phyloP scores from a whole-genome alignment of 2,888 invertebrate genomes.

The Conchocele bisecta region DNA sequence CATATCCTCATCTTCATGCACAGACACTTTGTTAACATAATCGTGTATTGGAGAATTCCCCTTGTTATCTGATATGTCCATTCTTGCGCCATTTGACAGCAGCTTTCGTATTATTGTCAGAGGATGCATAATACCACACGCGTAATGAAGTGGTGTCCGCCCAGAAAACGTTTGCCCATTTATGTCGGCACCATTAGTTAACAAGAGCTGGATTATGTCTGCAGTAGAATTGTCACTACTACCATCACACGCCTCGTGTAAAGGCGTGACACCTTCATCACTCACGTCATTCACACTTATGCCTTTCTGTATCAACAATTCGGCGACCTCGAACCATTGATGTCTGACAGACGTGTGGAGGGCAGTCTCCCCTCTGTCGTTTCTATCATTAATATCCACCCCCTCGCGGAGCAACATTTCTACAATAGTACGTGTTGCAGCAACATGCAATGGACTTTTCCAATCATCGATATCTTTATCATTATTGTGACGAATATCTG shows the following conservation, averaged over 20 bases:
- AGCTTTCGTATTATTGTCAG: neutral
- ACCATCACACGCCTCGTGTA: constrained; percentile 29
- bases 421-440: neutral
- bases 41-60: neutral
- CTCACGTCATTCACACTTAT: constrained; percentile 26
- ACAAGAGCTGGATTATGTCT: constrained; percentile 10
- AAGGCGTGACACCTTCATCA: constrained; percentile 16
- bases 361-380: neutral
- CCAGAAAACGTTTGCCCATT: constrained; percentile 3
- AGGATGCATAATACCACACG: neutral
- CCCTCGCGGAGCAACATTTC: neutral
- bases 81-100: neutral
- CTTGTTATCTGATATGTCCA: neutral
- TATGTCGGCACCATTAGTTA: constrained; percentile 16
- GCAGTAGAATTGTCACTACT: neutral
- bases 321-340: neutral
- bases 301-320: constrained; percentile 24
- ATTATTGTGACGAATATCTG: too few relatives aligned
- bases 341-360: neutral
- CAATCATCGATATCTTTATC: too few relatives aligned
- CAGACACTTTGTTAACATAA: neutral
- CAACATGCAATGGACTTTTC: neutral
- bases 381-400: neutral
- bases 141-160: neutral
- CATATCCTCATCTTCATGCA: neutral